Conservation (phyloP, 2,888 invertebrate species). For the Hetaerina titia region DNA sequence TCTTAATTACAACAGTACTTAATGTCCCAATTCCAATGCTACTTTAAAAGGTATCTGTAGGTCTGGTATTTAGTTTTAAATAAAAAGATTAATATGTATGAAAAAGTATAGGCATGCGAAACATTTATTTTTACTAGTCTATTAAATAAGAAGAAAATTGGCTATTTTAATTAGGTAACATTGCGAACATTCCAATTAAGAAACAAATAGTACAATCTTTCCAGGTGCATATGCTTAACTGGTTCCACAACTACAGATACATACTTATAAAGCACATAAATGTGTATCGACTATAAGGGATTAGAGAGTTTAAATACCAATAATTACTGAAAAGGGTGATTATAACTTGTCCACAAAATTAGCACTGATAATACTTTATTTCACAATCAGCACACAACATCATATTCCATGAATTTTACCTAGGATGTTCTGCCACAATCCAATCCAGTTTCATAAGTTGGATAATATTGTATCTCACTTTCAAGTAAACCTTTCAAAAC, state of each 20-base stretch:
- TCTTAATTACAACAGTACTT: too few relatives aligned
- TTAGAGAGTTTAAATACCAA: neutral
- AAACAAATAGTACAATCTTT: neutral
- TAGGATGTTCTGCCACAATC: neutral
- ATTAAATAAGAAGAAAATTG: too few relatives aligned
- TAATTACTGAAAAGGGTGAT: neutral
- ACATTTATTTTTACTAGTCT: too few relatives aligned
- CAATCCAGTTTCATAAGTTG: slow-evolving; percentile 7
- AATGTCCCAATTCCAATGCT: too few relatives aligned
- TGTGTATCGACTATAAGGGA: neutral
- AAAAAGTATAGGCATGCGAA: too few relatives aligned
- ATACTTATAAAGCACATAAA: neutral
- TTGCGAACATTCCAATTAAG: neutral
- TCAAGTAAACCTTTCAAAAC: slow-evolving; percentile 26
- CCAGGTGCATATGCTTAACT: neutral
- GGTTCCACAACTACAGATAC: neutral
- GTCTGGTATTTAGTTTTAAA: too few relatives aligned
- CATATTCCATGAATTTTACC: neutral
- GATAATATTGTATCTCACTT: slow-evolving; percentile 2
- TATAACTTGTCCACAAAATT: neutral
- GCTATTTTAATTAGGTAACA: too few relatives aligned
- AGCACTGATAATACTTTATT: slow-evolving; percentile 32
- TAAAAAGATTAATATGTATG: too few relatives aligned
- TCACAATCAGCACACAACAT: slow-evolving; percentile 20
- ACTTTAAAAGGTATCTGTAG: too few relatives aligned